Base-by-base conservation (phyloP, 2,797 vertebrate genomes). In the Petrocephalus sullivani region DNA sequence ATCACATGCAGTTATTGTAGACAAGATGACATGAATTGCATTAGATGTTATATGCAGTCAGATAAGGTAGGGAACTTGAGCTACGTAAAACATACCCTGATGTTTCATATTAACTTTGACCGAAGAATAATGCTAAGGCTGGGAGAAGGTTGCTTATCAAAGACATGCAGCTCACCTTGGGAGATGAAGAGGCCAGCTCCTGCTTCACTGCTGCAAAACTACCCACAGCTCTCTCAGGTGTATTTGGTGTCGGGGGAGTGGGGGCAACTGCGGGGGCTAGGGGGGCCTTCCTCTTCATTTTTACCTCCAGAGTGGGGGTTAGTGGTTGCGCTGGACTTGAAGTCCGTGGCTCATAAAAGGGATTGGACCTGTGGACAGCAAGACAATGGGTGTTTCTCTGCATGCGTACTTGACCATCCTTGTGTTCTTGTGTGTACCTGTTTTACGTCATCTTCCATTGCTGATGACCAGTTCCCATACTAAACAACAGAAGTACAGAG, bases 141-240 rank as follows among this genome's bases (percentile, higher is more conserved):
- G 14, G 67, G 67, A 10, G 81, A 56, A 6, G 1, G 53, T 3
- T n/a, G n/a, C 21, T n/a, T 4, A 4, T 4, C 19, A 54, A 19
- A 81, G 75, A 14, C 3, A 37, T 2, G 9, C 7, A 64, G 8
- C 85, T 64, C 85, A 87, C 85, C 85, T 87, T 87, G 1, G 85
- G 85, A 6, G 85, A 87, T n/a, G 85, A 87, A 46, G 85, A 61
- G 10, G 12, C 58, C 85, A 87, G 85, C 85, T 87, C 85, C 85
- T 64, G 37, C 58, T 58, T 64, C 85, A 87, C 41, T 14, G 9
- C 85, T 21, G 85, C 37, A 87, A 58, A 41, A 4, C 85, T 19
- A 51, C 57, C 10, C 8, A 16, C 41, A 58, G 19, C 41, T 49
- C 51, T 87, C 85, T 87, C 85, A 4, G 37, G 57, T 28, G 58